Conservation (phyloP, 1,140 invertebrate genomes). For the Monochamus saltuarius region DNA sequence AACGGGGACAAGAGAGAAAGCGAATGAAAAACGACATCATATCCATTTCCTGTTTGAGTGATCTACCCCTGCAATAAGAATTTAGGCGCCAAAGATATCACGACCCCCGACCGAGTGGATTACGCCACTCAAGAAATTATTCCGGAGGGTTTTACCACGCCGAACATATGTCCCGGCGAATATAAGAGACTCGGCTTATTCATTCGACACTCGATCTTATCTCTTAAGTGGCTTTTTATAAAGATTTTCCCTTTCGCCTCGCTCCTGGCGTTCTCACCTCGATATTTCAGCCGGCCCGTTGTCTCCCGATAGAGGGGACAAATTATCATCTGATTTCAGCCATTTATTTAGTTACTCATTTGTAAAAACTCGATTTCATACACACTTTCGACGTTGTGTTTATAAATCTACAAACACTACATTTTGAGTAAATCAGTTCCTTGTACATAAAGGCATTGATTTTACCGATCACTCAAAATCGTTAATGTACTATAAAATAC, state of each 20-base stretch:
- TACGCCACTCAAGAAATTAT: conserved; percentile 33
- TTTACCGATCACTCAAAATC: no score
- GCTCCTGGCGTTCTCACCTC: conserved; percentile 34
- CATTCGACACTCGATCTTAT: conserved; percentile 35
- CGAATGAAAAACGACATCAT: no score
- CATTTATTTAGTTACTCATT: no score
- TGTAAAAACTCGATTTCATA: no score
- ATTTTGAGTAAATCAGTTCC: no score
- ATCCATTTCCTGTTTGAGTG: no score
- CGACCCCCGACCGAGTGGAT: conserved; percentile 23
- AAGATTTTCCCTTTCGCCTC: conserved; percentile 28
- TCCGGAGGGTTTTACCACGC: conserved; percentile 22
- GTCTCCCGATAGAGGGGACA: conserved; percentile 20
- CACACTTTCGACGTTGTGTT: no score
- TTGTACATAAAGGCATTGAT: no score
- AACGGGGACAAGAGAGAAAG: no score
- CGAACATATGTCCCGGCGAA: conserved; percentile 32
- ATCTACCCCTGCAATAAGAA: conserved; percentile 9
- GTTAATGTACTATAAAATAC: no score
- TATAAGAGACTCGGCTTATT: conserved; percentile 32
- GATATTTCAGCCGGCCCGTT: conserved; percentile 23
- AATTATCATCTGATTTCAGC: background rate
- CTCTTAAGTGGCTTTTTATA: conserved; percentile 32
- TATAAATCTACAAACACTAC: no score
- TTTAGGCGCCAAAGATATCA: conserved; percentile 24